These are phyloP conservation scores for Scaptomyza montana DNA, from an alignment of 1,140 invertebrate species.

Conservation along the genomic window DNA sequence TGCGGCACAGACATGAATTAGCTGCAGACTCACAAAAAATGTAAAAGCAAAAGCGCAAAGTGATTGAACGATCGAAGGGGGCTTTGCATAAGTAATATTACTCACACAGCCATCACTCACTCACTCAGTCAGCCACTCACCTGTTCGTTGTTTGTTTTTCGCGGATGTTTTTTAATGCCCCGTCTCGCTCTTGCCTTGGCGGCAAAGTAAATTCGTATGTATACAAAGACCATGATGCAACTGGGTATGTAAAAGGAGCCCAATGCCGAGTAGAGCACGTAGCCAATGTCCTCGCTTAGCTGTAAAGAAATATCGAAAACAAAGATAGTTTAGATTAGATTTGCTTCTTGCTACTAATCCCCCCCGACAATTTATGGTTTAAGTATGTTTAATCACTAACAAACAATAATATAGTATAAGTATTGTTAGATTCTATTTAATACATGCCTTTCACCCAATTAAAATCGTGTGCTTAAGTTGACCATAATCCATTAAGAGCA, in stretches of 20 bases:
- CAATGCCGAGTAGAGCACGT: slow-evolving; percentile 98
- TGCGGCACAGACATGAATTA: not conserved
- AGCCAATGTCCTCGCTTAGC: slow-evolving; percentile 97
- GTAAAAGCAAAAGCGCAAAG: too few relatives aligned
- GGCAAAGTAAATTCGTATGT: slow-evolving; percentile 99
- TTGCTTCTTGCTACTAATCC: not conserved
- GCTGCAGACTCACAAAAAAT: too few relatives aligned
- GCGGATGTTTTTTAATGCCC: slow-evolving; percentile 91
- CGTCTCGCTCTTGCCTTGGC: slow-evolving; percentile 95
- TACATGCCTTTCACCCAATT: too few relatives aligned
- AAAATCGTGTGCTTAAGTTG: too few relatives aligned
- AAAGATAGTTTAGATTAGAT: not conserved
- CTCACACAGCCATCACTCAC: slow-evolving; percentile 14
- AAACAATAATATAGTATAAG: slow-evolving; percentile 6
- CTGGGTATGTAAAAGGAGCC: slow-evolving; percentile 99
- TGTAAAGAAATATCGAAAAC: slow-evolving; percentile 85
- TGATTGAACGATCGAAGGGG: too few relatives aligned
- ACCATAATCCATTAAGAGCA: too few relatives aligned
- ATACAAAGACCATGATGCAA: slow-evolving; percentile 99
- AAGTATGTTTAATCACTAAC: not conserved
- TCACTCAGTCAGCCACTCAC: slow-evolving; percentile 83
- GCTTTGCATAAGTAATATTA: too few relatives aligned
- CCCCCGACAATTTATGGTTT: slow-evolving; percentile 16
- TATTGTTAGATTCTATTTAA: not conserved
- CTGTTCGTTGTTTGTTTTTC: slow-evolving; percentile 86